These are phyloP conservation scores for Drosophila rhopaloa DNA, from an alignment of 1,140 invertebrate genomes.

Conservation along the genomic window DNA sequence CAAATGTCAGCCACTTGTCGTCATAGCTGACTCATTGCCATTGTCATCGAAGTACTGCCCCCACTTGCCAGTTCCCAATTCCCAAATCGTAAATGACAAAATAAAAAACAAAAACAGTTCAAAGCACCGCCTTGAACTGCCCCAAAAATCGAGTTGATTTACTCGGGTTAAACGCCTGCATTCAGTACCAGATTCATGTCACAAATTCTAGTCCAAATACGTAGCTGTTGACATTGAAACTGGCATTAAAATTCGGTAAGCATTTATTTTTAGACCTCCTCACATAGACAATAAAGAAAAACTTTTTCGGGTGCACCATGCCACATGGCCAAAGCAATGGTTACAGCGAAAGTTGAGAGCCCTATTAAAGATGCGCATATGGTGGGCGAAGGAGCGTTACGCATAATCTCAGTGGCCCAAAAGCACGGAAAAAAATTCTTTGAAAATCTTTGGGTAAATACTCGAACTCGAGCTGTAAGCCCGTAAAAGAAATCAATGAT, in stretches of 20 bases:
- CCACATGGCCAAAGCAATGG: conserved; percentile 5
- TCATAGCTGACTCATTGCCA: conserved; percentile 23
- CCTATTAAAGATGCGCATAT: conserved; percentile 26
- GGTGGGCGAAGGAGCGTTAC: conserved; percentile 12
- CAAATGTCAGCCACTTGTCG: conserved; percentile 41
- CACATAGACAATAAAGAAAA: conserved; percentile 7
- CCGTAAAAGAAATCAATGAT: no score
- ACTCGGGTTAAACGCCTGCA: conserved; percentile 16
- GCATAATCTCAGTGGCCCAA: background rate
- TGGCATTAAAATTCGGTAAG: conserved; percentile 38
- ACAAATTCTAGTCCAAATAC: conserved; percentile 11
- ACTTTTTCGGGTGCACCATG: conserved; percentile 13
- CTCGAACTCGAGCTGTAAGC: no score
- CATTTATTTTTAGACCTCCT: conserved; percentile 39
- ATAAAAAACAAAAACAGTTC: conserved; percentile 8
- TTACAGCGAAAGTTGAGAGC: conserved; percentile 4
- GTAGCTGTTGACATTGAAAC: conserved; percentile 45
- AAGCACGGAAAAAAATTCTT: background rate
- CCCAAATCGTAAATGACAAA: conserved; percentile 8
- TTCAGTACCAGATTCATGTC: conserved; percentile 16
- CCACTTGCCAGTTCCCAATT: background rate
- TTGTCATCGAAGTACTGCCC: conserved; percentile 1
- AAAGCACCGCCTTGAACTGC: conserved; percentile 40
- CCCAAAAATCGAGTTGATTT: background rate
- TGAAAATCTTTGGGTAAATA: no score